These are phyloP conservation scores for Eubucco bourcierii DNA, from an alignment of 2,113 vertebrate species.

Conservation along the genomic window DNA sequence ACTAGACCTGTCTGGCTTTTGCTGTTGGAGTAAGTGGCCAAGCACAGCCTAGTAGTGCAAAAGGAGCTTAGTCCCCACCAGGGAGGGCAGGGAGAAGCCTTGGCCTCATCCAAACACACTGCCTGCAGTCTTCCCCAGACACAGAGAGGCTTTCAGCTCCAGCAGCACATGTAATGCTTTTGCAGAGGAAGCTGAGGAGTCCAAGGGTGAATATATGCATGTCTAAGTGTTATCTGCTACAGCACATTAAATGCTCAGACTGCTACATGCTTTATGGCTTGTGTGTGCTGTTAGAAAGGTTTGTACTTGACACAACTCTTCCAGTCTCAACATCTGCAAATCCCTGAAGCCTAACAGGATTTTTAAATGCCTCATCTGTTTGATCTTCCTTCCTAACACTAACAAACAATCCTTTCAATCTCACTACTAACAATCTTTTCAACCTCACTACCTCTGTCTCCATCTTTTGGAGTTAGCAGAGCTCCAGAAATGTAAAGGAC, in stretches of 20 bases:
- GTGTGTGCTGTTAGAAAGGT: background rate
- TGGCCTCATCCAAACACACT: background rate
- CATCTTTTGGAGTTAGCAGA: background rate
- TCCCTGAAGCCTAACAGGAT: background rate
- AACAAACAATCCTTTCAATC: background rate
- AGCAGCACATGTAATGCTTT: background rate
- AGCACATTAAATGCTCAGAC: background rate
- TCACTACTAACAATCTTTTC: too few species aligned
- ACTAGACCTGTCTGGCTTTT: background rate
- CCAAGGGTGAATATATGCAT: background rate
- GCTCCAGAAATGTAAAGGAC: background rate
- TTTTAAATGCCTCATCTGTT: background rate
- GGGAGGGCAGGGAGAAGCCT: background rate
- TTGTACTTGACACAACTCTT: background rate
- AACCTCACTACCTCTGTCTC: background rate
- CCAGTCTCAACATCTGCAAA: background rate
- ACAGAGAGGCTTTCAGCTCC: background rate
- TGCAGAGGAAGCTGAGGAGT: background rate
- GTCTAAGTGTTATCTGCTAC: background rate
- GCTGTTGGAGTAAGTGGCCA: background rate
- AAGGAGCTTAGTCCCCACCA: background rate
- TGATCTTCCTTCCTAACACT: background rate
- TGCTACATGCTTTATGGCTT: background rate
- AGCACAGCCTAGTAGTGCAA: background rate
- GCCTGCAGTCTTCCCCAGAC: background rate